A percentile compares a stretch with the other conserved stretches of the same genome.
Evolutionary conservation across 2,888 invertebrate genomes (phyloP).

Genomic region (Ophion costatus): DNA sequence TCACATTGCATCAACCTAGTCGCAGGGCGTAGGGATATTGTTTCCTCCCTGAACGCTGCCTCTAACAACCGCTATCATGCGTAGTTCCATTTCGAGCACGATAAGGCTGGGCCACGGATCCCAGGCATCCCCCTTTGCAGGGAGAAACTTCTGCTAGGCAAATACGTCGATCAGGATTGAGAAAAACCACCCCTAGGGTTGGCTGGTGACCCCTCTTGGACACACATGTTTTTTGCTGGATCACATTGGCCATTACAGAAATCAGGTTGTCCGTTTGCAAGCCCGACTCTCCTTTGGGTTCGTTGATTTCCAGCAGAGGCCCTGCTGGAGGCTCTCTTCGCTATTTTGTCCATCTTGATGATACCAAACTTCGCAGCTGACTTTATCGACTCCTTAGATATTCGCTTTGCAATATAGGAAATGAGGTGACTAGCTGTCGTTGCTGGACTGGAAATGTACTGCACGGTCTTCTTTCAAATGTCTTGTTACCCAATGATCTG

Average conservation of each 20-base stretch:
- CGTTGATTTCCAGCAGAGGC: neutral
- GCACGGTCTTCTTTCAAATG: no score
- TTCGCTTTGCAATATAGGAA: no score
- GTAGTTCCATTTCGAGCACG: neutral
- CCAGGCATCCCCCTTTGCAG: neutral
- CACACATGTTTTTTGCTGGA: neutral
- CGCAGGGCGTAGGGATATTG: neutral
- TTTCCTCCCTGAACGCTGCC: neutral
- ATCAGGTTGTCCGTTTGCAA: neutral
- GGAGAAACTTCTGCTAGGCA: neutral
- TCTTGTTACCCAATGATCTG: no score
- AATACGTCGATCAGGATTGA: neutral
- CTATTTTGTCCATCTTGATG: neutral
- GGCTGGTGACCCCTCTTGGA: neutral
- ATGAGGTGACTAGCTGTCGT: no score
- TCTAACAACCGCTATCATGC: neutral
- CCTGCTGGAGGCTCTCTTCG: neutral
- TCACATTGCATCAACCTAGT: neutral
- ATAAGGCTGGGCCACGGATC: neutral
- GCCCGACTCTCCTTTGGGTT: neutral
- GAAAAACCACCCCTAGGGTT: slow-evolving; percentile 7
- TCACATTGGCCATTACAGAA: neutral
- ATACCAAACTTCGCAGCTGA: neutral
- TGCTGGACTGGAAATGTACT: no score
- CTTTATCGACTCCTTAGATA: no score